These are phyloP conservation scores for Meteorus sp. DNA, from an alignment of 1,140 invertebrate species.

Conservation along the genomic window DNA sequence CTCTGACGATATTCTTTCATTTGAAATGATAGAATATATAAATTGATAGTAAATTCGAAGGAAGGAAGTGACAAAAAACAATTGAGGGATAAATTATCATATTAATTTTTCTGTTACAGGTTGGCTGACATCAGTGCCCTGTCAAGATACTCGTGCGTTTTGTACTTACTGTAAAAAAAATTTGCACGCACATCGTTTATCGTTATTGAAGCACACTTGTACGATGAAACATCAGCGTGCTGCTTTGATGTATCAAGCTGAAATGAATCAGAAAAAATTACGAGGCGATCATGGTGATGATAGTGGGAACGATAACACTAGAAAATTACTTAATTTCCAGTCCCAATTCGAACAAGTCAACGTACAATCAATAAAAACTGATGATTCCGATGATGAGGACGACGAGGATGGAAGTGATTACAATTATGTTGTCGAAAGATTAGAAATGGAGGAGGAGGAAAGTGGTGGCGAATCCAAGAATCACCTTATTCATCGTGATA, in stretches of 20 bases:
- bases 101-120: constrained; percentile 46
- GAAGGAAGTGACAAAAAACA: no score
- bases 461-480: constrained; percentile 30
- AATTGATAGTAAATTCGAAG: no score
- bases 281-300: constrained; percentile 29
- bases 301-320: no score
- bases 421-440: constrained; percentile 43
- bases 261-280: constrained; percentile 27
- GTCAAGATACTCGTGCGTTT: constrained; percentile 60
- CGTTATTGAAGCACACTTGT: constrained; percentile 63
- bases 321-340: background rate
- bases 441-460: constrained; percentile 46
- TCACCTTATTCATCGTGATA: constrained; percentile 10
- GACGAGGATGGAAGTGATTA: constrained; percentile 37
- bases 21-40: no score
- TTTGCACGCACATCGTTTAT: constrained; percentile 64
- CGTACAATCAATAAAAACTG: background rate
- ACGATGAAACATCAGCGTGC: constrained; percentile 63
- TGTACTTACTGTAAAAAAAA: constrained; percentile 64
- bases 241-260: constrained; percentile 45
- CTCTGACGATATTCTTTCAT: no score
- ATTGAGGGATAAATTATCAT: no score
- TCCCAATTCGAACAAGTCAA: background rate
- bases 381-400: background rate
- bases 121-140: constrained; percentile 61